Conservation (phyloP, 2,888 invertebrate species). For the Drepanosiphum platanoidis region DNA sequence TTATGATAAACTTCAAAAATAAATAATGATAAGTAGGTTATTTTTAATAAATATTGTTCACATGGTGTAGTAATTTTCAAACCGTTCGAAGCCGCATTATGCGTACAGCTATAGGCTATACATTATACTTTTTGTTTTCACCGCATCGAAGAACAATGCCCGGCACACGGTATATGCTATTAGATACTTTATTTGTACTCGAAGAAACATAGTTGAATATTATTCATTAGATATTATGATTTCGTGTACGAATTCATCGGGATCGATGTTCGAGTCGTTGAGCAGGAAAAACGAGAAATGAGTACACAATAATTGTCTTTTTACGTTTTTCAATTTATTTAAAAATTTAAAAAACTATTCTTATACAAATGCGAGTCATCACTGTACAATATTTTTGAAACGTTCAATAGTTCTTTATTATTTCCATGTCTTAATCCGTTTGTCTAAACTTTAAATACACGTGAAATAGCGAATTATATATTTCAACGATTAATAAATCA, state of each 20-base stretch:
- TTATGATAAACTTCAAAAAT: slow-evolving; percentile 41
- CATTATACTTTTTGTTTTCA: not conserved
- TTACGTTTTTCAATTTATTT: too few relatives aligned
- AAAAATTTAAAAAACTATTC: too few relatives aligned
- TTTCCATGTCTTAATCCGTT: too few relatives aligned
- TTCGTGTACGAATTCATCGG: not conserved
- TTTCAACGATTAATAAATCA: too few relatives aligned
- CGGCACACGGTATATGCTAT: too few relatives aligned
- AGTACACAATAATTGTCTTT: too few relatives aligned
- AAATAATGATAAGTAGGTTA: slow-evolving; percentile 48
- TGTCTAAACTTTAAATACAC: too few relatives aligned
- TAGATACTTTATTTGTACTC: not conserved
- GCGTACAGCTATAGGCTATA: not conserved
- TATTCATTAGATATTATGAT: not conserved
- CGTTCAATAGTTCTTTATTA: too few relatives aligned
- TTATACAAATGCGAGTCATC: too few relatives aligned
- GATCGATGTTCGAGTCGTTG: not conserved
- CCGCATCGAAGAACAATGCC: not conserved
- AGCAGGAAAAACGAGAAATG: not conserved
- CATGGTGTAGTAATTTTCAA: not conserved
- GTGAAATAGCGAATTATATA: too few relatives aligned
- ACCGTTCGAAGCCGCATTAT: not conserved
- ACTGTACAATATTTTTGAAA: too few relatives aligned
- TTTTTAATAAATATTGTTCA: slow-evolving; percentile 46
- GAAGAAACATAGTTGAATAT: not conserved